These are phyloP conservation scores for Drosophila carrolli DNA, from an alignment of 1,140 invertebrate genomes.

Conservation along the genomic window DNA sequence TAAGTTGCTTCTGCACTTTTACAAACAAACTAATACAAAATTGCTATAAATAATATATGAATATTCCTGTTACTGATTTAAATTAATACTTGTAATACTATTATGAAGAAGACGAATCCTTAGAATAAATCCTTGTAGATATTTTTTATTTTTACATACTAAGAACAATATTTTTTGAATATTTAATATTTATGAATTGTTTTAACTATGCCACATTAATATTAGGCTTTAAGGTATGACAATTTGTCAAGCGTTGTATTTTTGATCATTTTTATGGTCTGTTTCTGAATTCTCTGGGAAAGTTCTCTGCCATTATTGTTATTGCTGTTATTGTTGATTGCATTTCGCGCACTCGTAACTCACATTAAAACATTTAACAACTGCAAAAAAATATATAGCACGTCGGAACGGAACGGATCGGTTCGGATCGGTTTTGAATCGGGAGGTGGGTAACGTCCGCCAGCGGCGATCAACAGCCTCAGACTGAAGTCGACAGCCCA, in stretches of 20 bases:
- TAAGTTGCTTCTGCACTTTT: no score
- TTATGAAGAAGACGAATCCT: no score
- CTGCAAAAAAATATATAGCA: slow-evolving; percentile 43
- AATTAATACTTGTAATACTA: no score
- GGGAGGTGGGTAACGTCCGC: slow-evolving; percentile 43
- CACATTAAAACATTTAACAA: slow-evolving; percentile 64
- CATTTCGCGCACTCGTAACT: slow-evolving; percentile 39
- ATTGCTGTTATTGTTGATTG: slow-evolving; percentile 9
- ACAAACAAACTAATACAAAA: no score
- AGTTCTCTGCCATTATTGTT: neutral
- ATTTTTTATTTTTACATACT: no score
- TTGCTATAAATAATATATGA: no score
- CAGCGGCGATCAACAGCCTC: slow-evolving; percentile 81
- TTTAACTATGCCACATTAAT: no score
- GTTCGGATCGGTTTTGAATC: slow-evolving; percentile 10
- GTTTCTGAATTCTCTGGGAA: neutral
- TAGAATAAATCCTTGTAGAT: no score
- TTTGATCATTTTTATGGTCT: neutral
- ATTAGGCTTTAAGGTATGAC: no score
- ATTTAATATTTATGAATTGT: no score
- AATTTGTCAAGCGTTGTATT: neutral
- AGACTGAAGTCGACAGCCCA: slow-evolving; percentile 28
- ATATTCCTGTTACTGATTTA: no score
- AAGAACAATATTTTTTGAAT: no score
- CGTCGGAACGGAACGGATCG: slow-evolving; percentile 11